A percentile compares a stretch with the other conserved stretches of the same genome.
Evolutionary conservation across 2,113 vertebrate genomes (phyloP).

Genomic region (Ginglymostoma cirratum): DNA sequence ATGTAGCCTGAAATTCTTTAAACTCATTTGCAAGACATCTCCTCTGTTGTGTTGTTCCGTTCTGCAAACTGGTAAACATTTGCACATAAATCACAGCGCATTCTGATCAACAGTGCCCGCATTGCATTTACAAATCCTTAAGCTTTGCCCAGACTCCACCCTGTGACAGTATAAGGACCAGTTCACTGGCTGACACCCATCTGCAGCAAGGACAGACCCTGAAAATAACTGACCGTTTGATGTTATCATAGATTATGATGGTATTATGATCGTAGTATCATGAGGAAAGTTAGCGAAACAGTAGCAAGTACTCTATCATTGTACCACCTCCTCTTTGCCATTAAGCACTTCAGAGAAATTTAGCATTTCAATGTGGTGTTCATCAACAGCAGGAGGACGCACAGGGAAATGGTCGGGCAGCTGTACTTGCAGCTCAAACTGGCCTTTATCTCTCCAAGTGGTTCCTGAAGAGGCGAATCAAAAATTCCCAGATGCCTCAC

Average conservation of each 20-base stretch:
- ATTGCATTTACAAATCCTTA: not conserved
- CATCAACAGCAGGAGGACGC: slow-evolving; percentile 39
- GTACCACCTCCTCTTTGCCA: not conserved
- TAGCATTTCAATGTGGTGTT: slow-evolving; percentile 40
- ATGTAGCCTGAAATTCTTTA: not conserved
- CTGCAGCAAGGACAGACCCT: slow-evolving; percentile 33
- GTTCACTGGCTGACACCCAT: not conserved
- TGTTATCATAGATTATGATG: slow-evolving; percentile 42
- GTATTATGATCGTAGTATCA: slow-evolving; percentile 42
- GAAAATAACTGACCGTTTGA: slow-evolving; percentile 41
- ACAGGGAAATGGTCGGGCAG: slow-evolving; percentile 39
- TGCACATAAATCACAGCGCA: not conserved
- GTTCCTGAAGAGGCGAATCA: slow-evolving; percentile 39
- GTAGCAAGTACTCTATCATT: not conserved
- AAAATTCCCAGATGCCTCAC: slow-evolving; percentile 39
- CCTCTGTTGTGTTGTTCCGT: not conserved
- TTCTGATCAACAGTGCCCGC: not conserved
- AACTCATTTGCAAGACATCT: not conserved
- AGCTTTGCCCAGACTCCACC: not conserved
- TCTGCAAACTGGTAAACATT: not conserved
- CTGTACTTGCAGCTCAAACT: slow-evolving; percentile 33
- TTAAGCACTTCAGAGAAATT: slow-evolving; percentile 22
- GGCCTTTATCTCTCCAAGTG: slow-evolving; percentile 37
- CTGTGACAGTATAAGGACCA: too few species aligned
- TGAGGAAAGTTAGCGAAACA: slow-evolving; percentile 39